phyloP scores from a whole-genome alignment of 2,113 vertebrate genomes.

The Stercorarius parasiticus region DNA sequence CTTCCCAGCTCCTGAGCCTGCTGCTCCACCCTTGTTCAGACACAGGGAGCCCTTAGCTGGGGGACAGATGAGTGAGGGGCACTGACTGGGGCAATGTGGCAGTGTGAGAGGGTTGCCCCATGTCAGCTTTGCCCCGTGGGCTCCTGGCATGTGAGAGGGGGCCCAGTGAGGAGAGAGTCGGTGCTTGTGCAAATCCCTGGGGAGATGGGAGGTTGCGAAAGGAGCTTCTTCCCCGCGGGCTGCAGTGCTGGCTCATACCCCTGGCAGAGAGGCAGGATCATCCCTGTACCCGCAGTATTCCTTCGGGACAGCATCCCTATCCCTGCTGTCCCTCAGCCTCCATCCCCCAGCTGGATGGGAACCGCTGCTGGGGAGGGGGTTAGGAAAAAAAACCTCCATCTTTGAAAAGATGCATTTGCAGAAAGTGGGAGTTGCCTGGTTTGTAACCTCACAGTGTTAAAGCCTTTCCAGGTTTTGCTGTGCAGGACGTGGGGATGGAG shows the following conservation, averaged over 20 bases:
- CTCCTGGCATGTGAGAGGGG: neutral
- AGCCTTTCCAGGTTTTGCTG: neutral
- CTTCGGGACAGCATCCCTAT: no score
- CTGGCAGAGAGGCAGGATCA: neutral
- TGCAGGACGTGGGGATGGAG: neutral
- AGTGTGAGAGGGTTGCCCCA: neutral
- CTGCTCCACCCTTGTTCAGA: neutral
- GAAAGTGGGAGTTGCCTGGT: neutral
- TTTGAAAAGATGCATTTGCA: neutral
- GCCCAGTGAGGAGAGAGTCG: neutral
- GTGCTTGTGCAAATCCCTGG: neutral
- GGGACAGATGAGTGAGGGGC: neutral
- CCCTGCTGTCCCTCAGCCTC: neutral
- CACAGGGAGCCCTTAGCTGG: neutral
- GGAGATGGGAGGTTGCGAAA: neutral
- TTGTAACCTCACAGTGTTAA: neutral
- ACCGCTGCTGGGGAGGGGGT: rapidly evolving
- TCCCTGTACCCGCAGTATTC: rapidly evolving
- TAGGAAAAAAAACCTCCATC: neutral
- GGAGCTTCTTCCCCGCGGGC: neutral
- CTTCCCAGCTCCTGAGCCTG: neutral
- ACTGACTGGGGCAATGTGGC: neutral
- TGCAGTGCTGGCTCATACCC: neutral
- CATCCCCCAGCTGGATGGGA: rapidly evolving
- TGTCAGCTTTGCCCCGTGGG: neutral